phyloP scores from a whole-genome alignment of 2,797 vertebrate species.

The Allobates femoralis region DNA sequence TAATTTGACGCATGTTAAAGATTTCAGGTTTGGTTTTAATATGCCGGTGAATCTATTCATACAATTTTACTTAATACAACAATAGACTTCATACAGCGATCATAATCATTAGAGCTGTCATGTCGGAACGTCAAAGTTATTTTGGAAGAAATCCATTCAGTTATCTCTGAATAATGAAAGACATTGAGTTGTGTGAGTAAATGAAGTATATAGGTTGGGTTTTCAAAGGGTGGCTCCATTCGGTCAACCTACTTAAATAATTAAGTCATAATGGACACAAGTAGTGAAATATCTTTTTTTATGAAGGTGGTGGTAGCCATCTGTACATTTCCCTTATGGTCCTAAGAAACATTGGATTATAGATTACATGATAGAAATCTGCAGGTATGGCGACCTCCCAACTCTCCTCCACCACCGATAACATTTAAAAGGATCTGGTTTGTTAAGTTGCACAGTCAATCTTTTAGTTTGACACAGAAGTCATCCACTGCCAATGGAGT shows the following conservation, averaged over 20 bases:
- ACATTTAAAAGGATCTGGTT: no score
- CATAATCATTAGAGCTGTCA: neutral
- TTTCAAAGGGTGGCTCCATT: neutral
- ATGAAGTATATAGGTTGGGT: neutral
- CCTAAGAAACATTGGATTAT: no score
- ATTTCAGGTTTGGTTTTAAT: slow-evolving; percentile 17
- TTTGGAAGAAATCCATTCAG: neutral
- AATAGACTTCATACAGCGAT: neutral
- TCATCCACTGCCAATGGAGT: no score
- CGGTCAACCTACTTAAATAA: neutral
- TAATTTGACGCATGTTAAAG: slow-evolving; percentile 16
- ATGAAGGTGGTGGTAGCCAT: no score
- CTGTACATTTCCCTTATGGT: no score
- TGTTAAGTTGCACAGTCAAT: no score
- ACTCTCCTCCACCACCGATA: no score
- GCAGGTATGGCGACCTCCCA: no score
- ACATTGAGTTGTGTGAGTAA: neutral
- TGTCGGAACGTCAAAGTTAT: neutral
- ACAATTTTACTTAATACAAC: neutral
- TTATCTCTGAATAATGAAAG: neutral
- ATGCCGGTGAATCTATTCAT: neutral
- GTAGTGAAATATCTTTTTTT: neutral
- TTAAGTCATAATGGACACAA: neutral
- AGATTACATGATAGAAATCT: no score
- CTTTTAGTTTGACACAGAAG: no score